Evolutionary conservation across 2,888 invertebrate genomes (phyloP), one percentile per base, ranked within the genome.

Genomic region (Erannis defoliaria): DNA sequence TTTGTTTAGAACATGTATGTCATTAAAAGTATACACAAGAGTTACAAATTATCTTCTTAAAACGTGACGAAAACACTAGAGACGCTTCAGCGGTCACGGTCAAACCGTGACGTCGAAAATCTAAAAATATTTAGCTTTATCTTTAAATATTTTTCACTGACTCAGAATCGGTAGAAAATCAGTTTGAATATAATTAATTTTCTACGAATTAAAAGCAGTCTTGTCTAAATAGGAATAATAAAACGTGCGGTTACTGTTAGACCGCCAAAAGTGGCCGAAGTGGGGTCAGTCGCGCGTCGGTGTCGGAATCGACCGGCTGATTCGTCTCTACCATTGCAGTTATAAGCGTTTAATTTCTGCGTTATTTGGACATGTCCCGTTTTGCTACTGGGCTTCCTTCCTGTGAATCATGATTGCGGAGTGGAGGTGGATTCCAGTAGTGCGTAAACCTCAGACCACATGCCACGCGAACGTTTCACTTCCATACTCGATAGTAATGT

Each of bases 341-440:
- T 69, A 72, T 77, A 78, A 82, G 80, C 81, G 74, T 75, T 80
- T 74, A 71, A 81, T 81, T 86, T 79, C 72, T 70, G 68, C 72
- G 79, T 70, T 80, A 80, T 84, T 84, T 79, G 82, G 80, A 88
- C 84, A 86, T 90, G 85, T 80, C 82, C 90, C 90, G 87, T 89
- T 90, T 85, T 71, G 80, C 84, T 75, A 80, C 81, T 84, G 82
- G 70, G 78, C 73, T 79, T 82, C 82, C 88, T 85, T 88, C 88
- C 90, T 88, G 88, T 90, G 90, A 92, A 85, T 91, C 90, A 91
- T 82, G 78, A 76, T 77, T 76, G 78, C 76, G 81, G 73, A 77
- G 73, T 73, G 76, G 76, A 72, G 76, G 75, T 75, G 80, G 79
- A 80, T 84, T 84, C 81, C 87, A 87, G 85, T 87, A 75, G 78